phyloP scores from a whole-genome alignment of 2,888 invertebrate species.

The Diplolepis rosae region DNA sequence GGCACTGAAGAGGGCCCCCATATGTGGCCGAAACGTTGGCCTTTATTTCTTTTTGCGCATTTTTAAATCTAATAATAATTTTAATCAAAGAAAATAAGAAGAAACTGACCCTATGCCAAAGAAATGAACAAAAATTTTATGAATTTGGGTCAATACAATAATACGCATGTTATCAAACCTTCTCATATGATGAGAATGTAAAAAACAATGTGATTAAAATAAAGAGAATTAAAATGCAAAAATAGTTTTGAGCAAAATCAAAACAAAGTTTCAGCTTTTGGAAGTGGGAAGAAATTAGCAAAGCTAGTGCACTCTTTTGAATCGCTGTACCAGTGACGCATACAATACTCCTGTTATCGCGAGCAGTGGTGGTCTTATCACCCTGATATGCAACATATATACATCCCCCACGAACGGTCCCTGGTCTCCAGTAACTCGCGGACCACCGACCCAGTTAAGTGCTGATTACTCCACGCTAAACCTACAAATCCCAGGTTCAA shows the following conservation, averaged over 20 bases:
- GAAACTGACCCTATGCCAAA: no score
- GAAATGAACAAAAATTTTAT: no score
- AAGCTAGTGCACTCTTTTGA: neutral
- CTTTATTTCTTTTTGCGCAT: no score
- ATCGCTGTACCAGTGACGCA: conserved; percentile 35
- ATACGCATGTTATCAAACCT: no score
- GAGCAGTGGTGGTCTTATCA: conserved; percentile 64
- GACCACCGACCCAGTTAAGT: conserved; percentile 62
- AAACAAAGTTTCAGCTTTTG: neutral
- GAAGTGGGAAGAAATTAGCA: neutral
- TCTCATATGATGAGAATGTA: no score
- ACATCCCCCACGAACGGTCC: conserved; percentile 61
- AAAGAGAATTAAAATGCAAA: no score
- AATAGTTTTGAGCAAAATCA: neutral
- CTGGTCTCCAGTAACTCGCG: conserved; percentile 66
- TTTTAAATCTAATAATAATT: no score
- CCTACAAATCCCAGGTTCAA: neutral
- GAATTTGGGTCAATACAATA: no score
- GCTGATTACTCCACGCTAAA: conserved; percentile 38
- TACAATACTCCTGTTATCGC: conserved; percentile 56
- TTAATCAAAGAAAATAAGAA: no score
- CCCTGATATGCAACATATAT: conserved; percentile 68
- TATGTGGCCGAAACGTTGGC: no score
- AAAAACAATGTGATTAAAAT: no score
- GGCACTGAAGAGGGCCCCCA: no score